Conservation (phyloP, 1,140 invertebrate species). For the Ceratina japonica region DNA sequence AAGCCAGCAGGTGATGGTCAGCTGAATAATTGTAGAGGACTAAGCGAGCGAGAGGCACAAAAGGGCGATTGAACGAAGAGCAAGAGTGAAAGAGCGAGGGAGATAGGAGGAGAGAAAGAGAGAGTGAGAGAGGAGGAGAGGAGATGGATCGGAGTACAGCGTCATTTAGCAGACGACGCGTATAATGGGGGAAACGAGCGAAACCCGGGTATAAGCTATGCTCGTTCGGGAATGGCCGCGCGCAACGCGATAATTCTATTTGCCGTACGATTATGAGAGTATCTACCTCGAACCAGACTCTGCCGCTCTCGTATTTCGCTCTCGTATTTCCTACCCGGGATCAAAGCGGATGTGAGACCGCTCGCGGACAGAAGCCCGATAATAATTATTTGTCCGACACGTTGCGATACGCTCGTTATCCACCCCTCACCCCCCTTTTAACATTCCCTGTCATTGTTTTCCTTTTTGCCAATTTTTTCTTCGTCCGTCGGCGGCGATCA, state of each 20-base stretch:
- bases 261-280: conserved; percentile 70
- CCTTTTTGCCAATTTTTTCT: conserved; percentile 9
- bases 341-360: conserved; percentile 65
- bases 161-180: conserved; percentile 62
- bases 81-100: no score
- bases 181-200: conserved; percentile 65
- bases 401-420: conserved; percentile 67
- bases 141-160: conserved; percentile 55
- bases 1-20: conserved; percentile 37
- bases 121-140: not conserved
- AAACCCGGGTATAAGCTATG: conserved; percentile 61
- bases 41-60: not conserved
- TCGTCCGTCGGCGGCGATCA: conserved; percentile 26
- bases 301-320: conserved; percentile 62
- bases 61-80: not conserved
- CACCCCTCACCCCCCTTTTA: conserved; percentile 17
- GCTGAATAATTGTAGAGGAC: not conserved
- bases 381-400: conserved; percentile 71
- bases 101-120: not conserved
- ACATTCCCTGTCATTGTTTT: conserved; percentile 10
- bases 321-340: conserved; percentile 65
- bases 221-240: conserved; percentile 53
- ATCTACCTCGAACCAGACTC: conserved; percentile 62
- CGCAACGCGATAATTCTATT: conserved; percentile 71
- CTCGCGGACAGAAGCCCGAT: conserved; percentile 64